Evolutionary conservation across 2,113 vertebrate species (phyloP), one percentile per base, ranked within the genome.

Genomic region (Geococcyx californianus): DNA sequence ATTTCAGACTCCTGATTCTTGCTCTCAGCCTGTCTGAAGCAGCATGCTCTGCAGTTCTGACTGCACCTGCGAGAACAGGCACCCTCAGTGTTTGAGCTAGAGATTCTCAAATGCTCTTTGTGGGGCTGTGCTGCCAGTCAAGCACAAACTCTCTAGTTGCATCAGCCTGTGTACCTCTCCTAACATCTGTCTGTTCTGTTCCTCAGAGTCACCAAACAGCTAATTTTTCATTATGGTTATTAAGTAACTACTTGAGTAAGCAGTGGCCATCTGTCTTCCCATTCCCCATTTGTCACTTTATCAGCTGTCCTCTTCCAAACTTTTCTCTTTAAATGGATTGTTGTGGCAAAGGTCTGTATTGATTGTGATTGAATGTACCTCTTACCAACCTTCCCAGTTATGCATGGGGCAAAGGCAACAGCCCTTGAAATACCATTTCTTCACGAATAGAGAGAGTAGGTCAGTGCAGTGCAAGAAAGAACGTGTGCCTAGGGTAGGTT

Each of bases 191-290:
- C 25, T 77, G 0, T 64, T 86, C 74, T 89, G 68, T 68, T 83
- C 74, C 80, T 87, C 0, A 0, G 85, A 86, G 68, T 74, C 73
- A 81, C n/a, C 26, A 77, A 90, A 70, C 13, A 86, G 95, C 70
- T 83, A 54, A 83, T 90, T 94, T 92, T 89, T 95, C 73, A 78
- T 84, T 92, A 81, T 84, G 64, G 55, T 81, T 92, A 76, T 85
- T 91, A 93, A 94, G 63, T 76, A 89, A 70, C 45, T 93, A 49
- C 75, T 86, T 90, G 72, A 86, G 59, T 85, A 84, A 84, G 58
- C 78, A 88, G 49, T 47, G 72, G 23, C 90, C 72, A 93, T 77
- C 83, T 93, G 89, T 86, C 63, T 72, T 92, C 72, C 42, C 38
- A 40, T 67, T 38, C 42, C 33, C 40, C 25, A 1, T 77, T 92